A percentile compares a stretch with the other conserved stretches of the same genome.
phyloP scores from a whole-genome alignment of 2,113 vertebrate genomes.

The Apodemus sylvaticus region DNA sequence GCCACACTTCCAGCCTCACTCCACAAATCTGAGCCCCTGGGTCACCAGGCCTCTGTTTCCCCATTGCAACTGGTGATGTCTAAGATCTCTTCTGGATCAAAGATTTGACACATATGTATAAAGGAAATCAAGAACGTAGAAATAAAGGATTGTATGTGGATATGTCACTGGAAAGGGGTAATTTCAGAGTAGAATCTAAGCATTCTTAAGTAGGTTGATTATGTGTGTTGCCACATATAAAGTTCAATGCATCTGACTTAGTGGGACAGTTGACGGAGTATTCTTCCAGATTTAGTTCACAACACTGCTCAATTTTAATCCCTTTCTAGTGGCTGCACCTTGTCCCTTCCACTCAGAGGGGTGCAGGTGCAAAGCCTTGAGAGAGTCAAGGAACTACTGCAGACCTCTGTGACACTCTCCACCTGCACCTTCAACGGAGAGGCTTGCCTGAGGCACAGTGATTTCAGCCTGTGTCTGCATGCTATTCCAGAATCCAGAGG shows the following conservation, averaged over 20 bases:
- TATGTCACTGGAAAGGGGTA: background rate
- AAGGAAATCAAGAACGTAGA: background rate
- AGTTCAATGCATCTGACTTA: background rate
- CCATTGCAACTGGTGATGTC: background rate
- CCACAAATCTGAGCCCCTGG: background rate
- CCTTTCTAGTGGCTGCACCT: background rate
- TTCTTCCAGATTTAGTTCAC: background rate
- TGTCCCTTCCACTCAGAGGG: rapidly evolving
- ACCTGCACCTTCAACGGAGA: background rate
- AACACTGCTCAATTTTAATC: background rate
- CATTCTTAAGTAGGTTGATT: background rate
- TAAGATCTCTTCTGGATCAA: background rate
- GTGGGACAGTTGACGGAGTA: background rate
- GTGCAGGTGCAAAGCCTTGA: background rate
- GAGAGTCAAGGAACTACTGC: background rate
- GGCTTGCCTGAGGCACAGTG: background rate
- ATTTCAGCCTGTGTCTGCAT: background rate
- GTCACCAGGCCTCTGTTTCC: background rate
- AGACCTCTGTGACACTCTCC: background rate
- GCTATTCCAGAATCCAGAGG: background rate
- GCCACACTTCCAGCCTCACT: background rate
- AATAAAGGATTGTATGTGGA: background rate
- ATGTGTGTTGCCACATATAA: background rate
- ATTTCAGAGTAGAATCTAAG: conserved; percentile 10
- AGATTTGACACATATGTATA: background rate